Evolutionary conservation across 2,113 vertebrate species (phyloP).

Genomic region (Octodon degus): DNA sequence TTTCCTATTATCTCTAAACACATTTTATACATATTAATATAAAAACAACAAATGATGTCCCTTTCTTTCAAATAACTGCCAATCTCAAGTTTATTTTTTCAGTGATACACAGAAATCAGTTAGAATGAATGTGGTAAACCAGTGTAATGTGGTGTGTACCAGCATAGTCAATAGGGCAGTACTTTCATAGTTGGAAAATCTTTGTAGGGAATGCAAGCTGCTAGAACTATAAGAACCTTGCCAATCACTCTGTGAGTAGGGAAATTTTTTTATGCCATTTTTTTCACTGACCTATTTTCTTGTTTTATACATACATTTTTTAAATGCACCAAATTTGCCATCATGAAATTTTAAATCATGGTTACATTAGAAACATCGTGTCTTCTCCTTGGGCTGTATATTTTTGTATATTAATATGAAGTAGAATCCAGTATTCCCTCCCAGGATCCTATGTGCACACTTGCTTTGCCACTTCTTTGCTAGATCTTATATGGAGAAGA

Average conservation of each 20-base stretch:
- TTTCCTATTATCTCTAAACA: slow-evolving; percentile 18
- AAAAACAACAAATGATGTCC: neutral
- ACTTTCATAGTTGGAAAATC: neutral
- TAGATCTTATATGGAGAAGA: neutral
- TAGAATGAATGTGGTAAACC: neutral
- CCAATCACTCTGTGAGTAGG: neutral
- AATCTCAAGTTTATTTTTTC: neutral
- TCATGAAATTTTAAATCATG: slow-evolving; percentile 33
- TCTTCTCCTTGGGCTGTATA: neutral
- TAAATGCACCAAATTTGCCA: neutral
- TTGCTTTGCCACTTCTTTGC: neutral
- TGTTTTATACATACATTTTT: slow-evolving; percentile 18
- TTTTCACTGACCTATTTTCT: slow-evolving; percentile 43
- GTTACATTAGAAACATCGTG: neutral
- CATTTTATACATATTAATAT: slow-evolving; percentile 17
- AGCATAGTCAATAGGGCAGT: neutral
- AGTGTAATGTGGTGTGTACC: neutral
- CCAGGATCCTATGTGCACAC: neutral
- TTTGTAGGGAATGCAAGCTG: slow-evolving; percentile 44
- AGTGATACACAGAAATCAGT: neutral
- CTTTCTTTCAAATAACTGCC: neutral
- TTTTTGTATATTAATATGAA: neutral
- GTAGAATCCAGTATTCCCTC: neutral
- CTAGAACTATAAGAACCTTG: slow-evolving; percentile 45
- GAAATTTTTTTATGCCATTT: neutral